Evolutionary conservation across 2,113 vertebrate species (phyloP), one percentile per base, ranked within the genome.

Genomic region (Heteronetta atricapilla): DNA sequence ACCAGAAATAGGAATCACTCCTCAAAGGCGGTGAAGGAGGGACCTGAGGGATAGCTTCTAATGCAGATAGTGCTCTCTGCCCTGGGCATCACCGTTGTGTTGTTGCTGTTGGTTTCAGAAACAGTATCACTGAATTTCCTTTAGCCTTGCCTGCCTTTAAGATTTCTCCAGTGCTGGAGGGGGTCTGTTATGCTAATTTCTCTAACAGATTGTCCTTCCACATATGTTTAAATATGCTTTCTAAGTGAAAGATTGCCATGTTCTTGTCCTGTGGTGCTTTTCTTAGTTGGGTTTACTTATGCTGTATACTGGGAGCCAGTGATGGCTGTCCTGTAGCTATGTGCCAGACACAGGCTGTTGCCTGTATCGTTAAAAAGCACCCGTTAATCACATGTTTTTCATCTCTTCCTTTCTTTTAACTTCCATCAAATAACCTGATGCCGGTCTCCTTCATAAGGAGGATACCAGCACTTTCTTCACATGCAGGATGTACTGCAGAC

Each of bases 221-320:
- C 13, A 1, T 13, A 3, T 0, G 6, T 28, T n/a, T 36, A 25
- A 8, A 1, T 15, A 2, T 0, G 4, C 23, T 34, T 34, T 26
- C 6, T 20, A 38, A 13, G 34, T 15, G 34, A 5, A 34, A 15
- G 48, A 4, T 25, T 15, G 36, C 42, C 42, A 4, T 2, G 6
- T 26, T 3, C 34, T 48, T 74, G 50, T 26, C 17, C 42, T 29
- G 11, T 14, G n/a, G 40, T 60, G n/a, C 68, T 75, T 31, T 13
- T n/a, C 58, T 72, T 62, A 58, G 56, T 34, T 56, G 75, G 34
- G 31, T 88, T 82, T 58, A 20, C 66, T 67, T 72, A 13, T 2
- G 16, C 20, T 62, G 38, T 31, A 3, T 23, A 36, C 5, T 36
- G 50, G 28, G 29, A 36, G 64, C 29, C 18, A 4, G 12, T 4